Evolutionary conservation across 2,113 vertebrate species (phyloP).

Genomic region (Dunckerocampus dactyliophorus): DNA sequence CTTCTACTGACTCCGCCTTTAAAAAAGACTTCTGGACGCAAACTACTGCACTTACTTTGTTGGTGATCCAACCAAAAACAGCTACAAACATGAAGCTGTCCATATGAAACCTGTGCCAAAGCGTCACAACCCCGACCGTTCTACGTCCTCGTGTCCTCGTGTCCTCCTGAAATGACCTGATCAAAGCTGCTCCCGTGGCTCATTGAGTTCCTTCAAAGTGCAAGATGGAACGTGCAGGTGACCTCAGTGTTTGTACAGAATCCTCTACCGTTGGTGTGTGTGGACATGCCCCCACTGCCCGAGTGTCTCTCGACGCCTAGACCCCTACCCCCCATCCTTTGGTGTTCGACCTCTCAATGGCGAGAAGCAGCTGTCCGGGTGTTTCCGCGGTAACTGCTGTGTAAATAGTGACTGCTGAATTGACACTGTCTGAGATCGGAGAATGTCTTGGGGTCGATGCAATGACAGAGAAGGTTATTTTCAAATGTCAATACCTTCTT

Average conservation of each 20-base stretch:
- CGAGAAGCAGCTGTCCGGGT: conserved; percentile 47
- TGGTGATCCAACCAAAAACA: neutral
- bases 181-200: conserved; percentile 24
- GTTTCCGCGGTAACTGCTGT: conserved; percentile 57
- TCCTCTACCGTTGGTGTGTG: conserved; percentile 13
- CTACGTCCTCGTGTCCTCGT: neutral
- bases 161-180: conserved; percentile 46
- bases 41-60: neutral
- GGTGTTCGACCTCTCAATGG: conserved; percentile 23
- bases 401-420: conserved; percentile 57
- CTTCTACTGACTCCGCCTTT: too few species aligned
- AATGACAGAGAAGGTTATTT: conserved; percentile 67
- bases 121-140: conserved; percentile 27
- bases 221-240: conserved; percentile 23
- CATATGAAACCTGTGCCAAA: conserved; percentile 61
- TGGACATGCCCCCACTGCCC: conserved; percentile 2
- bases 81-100: conserved; percentile 46
- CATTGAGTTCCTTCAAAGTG: conserved; percentile 12
- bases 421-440: conserved; percentile 41
- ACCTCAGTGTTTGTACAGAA: conserved; percentile 49
- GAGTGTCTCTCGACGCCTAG: neutral
- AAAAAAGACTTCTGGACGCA: too few species aligned
- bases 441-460: conserved; percentile 70
- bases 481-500: conserved; percentile 63
- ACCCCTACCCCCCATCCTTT: conserved; percentile 24